Evolutionary conservation across 2,113 vertebrate genomes (phyloP), one percentile per base, ranked within the genome.

Genomic region (Dolichotis patagonum): DNA sequence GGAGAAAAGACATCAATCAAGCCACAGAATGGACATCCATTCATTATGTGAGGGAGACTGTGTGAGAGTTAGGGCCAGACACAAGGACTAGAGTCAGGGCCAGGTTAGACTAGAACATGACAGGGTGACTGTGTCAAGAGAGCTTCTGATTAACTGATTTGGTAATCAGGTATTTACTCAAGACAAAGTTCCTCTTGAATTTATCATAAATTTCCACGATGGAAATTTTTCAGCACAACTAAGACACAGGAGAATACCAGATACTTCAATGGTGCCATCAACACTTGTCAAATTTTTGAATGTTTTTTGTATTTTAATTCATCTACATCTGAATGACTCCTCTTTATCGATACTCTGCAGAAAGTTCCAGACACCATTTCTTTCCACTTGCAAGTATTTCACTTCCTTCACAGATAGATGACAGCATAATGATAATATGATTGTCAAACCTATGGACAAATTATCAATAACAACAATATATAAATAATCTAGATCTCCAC

Each of bases 21-120:
- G 35, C 8, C 54, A n/a, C 9, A 35, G 5, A 30, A 41, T 54
- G 20, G 17, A 14, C 12, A 38, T 85, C 17, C 43, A 71, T 2
- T 62, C 3, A 19, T n/a, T 35, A 4, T n/a, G 5, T 1, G 0
- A 5, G 4, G n/a, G 16, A 82, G 3, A 22, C 13, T 2, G 14
- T 19, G 5, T 10, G 43, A 32, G 2, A 81, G 46, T 73, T 8
- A 73, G 69, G 20, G 38, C 7, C 22, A 17, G 19, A 73, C 69
- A 41, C 62, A 54, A 82, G 19, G 14, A 52, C 17, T 10, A 49
- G 19, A 52, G 17, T 73, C 41, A 24, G 6, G 11, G 41, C 11
- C 9, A 13, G 3, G 26, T 16, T n/a, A 73, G 35, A 60, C 2
- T 0, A 65, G 4, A 7, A 54, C 75, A 82, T 6, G 32, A 7